Percentiles rank a stretch among this genome's conserved stretches.
Evolutionary conservation across 2,797 vertebrate species (phyloP).

Genomic region (Sciurus vulgaris): DNA sequence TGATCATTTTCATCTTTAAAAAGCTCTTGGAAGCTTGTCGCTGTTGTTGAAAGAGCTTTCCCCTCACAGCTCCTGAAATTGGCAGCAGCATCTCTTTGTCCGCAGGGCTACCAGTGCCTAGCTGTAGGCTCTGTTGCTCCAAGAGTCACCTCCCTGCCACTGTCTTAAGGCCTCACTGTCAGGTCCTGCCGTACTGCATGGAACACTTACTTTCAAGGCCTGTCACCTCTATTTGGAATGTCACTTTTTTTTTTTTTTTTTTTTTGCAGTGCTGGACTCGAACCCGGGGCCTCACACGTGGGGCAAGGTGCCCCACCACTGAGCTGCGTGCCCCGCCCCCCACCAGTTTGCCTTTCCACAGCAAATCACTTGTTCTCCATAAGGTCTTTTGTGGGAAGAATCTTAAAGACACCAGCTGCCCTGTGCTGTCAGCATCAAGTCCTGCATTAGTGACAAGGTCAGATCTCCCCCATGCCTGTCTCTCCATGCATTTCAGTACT

Average conservation of each 20-base stretch:
- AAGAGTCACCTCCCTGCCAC: background rate
- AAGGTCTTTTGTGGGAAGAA: background rate
- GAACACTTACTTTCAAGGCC: background rate
- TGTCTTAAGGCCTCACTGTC: background rate
- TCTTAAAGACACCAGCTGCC: background rate
- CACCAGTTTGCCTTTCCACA: background rate
- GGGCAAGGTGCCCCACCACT: too few species aligned
- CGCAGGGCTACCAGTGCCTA: background rate
- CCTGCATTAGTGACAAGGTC: background rate
- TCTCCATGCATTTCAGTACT: background rate
- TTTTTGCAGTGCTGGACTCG: too few species aligned
- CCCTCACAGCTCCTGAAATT: background rate
- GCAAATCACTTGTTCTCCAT: background rate
- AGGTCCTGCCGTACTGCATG: background rate
- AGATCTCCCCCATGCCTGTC: background rate
- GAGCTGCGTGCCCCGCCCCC: too few species aligned
- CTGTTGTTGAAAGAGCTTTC: constrained; percentile 48
- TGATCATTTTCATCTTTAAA: constrained; percentile 24
- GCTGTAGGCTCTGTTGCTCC: background rate
- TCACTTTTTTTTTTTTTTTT: too few species aligned
- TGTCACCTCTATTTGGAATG: constrained; percentile 22
- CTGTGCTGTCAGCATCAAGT: background rate
- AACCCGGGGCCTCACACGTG: too few species aligned
- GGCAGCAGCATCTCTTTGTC: background rate
- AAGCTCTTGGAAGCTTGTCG: constrained; percentile 18